A percentile compares a stretch with the other conserved stretches of the same genome.
Conservation (phyloP, 2,888 invertebrate genomes). For the Dasysyrphus tricinctus region DNA sequence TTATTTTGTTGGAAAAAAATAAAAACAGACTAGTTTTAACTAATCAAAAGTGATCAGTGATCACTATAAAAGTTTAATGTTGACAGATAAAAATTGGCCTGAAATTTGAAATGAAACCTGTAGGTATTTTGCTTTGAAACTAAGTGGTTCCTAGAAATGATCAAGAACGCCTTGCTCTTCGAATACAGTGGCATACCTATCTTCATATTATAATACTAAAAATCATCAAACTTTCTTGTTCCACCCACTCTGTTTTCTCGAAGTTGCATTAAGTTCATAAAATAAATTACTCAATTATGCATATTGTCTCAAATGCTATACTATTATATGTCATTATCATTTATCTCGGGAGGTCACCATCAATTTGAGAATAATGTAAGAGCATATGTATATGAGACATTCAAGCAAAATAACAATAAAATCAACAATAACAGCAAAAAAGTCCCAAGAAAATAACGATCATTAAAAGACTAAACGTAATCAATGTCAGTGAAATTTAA, state of each 20-base stretch:
- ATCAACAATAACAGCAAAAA: conserved; percentile 9
- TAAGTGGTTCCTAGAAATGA: no score
- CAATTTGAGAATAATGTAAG: conserved; percentile 17
- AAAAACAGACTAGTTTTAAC: no score
- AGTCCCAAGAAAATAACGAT: conserved; percentile 36
- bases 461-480: conserved; percentile 60
- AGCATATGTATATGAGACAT: neutral
- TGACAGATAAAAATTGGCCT: no score
- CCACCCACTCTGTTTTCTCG: conserved; percentile 13
- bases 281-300: conserved; percentile 50
- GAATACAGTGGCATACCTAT: neutral
- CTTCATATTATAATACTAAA: neutral
- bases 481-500: conserved; percentile 76
- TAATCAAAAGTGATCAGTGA: no score
- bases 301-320: conserved; percentile 34
- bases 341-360: conserved; percentile 22
- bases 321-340: conserved; percentile 43
- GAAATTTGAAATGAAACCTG: no score
- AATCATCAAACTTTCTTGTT: conserved; percentile 14
- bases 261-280: neutral
- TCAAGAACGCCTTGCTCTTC: neutral
- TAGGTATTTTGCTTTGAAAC: no score
- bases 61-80: no score
- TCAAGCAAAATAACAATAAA: no score
- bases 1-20: no score